phyloP scores from a whole-genome alignment of 2,113 vertebrate genomes.

The Bubo scandiacus region DNA sequence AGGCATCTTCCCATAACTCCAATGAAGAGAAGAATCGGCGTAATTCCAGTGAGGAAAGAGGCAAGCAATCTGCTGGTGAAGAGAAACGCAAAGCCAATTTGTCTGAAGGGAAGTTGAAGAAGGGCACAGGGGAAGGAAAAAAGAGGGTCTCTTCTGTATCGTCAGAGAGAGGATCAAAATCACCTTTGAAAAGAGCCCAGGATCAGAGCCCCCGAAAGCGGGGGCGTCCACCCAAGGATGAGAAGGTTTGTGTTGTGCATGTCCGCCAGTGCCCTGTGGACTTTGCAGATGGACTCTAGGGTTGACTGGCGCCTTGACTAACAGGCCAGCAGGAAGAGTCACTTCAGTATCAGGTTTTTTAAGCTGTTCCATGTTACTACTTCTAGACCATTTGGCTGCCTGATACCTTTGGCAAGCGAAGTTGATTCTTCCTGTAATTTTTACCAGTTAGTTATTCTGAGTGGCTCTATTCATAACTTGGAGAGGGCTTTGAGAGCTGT shows the following conservation, averaged over 20 bases:
- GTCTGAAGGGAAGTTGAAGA: constrained; percentile 78
- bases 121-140: constrained; percentile 78
- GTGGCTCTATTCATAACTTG: neutral
- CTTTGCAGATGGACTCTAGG: constrained; percentile 43
- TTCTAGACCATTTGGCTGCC: neutral
- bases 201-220: constrained; percentile 92
- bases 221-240: constrained; percentile 88
- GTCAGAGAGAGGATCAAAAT: constrained; percentile 77
- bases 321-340: neutral
- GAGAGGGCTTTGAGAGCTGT: neutral
- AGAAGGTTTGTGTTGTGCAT: constrained; percentile 87
- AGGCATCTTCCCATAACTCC: constrained; percentile 83
- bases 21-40: constrained; percentile 78
- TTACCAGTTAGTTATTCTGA: neutral
- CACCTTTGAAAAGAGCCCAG: constrained; percentile 81
- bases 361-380: neutral
- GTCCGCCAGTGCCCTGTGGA: constrained; percentile 40
- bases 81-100: constrained; percentile 84
- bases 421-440: constrained; percentile 13
- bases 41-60: constrained; percentile 88
- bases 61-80: constrained; percentile 78
- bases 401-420: neutral
- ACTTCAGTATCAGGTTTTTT: neutral
- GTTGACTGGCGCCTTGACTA: constrained; percentile 13
- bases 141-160: constrained; percentile 77